phyloP scores from a whole-genome alignment of 2,797 vertebrate species.

The Mus caroli region DNA sequence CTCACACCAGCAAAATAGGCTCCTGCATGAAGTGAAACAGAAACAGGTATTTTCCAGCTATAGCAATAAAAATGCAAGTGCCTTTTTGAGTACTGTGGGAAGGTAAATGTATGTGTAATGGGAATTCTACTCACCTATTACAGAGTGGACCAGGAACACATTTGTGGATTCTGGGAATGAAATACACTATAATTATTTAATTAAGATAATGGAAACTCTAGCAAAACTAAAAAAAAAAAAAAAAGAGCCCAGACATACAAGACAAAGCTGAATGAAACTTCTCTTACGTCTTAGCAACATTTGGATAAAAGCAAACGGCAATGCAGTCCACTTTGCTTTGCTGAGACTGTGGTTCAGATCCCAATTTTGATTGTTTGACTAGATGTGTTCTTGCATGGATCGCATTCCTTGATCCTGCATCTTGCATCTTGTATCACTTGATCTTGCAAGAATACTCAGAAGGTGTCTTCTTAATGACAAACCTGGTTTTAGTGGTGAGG shows the following conservation, averaged over 20 bases:
- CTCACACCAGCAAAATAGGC: slow-evolving; percentile 91
- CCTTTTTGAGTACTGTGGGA: slow-evolving; percentile 87
- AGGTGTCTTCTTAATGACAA: slow-evolving; percentile 94
- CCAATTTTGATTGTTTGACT: not conserved
- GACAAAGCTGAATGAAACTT: not conserved
- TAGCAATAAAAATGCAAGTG: slow-evolving; percentile 87
- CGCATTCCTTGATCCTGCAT: not conserved
- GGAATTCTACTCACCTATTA: slow-evolving; percentile 87
- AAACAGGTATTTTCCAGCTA: slow-evolving; percentile 88
- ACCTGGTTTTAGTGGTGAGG: slow-evolving; percentile 98
- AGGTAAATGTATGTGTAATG: slow-evolving; percentile 84
- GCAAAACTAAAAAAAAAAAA: slow-evolving; percentile 82
- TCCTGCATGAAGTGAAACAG: slow-evolving; percentile 89
- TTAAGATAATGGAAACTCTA: slow-evolving; percentile 86
- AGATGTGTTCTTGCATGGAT: not conserved
- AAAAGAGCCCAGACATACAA: not conserved
- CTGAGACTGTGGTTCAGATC: not conserved
- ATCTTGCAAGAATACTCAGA: slow-evolving; percentile 90
- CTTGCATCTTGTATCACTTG: not conserved
- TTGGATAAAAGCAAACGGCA: not conserved
- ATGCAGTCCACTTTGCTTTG: not conserved
- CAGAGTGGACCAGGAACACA: slow-evolving; percentile 88
- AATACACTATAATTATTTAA: slow-evolving; percentile 88
- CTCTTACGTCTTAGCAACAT: not conserved
- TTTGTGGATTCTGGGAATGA: slow-evolving; percentile 79